A percentile compares a stretch with the other conserved stretches of the same genome.
Evolutionary conservation across 2,797 vertebrate species (phyloP).

Genomic region (Crocidura indochinensis): DNA sequence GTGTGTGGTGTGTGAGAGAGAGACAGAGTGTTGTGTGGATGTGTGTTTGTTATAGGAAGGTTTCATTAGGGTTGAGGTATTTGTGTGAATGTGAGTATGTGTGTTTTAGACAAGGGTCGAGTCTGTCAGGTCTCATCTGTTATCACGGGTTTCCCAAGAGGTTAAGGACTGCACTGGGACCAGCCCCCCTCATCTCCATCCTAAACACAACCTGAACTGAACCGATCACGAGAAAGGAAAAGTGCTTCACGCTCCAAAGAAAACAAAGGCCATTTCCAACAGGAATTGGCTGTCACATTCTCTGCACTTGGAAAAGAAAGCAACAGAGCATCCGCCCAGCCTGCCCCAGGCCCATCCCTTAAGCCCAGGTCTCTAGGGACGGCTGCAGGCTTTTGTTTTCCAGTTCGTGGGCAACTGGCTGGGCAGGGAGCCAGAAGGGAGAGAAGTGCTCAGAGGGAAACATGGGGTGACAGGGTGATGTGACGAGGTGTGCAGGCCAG

Average conservation of each 20-base stretch:
- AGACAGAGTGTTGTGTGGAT: too few species aligned
- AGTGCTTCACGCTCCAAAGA: constrained; percentile 84
- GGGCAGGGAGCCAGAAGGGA: constrained; percentile 77
- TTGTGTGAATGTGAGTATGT: too few species aligned
- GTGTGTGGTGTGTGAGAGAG: too few species aligned
- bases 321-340: constrained; percentile 81
- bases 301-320: constrained; percentile 81
- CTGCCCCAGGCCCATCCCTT: constrained; percentile 82
- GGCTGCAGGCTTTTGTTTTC: constrained; percentile 82
- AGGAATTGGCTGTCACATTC: constrained; percentile 86
- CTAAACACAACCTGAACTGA: constrained; percentile 77
- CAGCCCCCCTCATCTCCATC: constrained; percentile 58
- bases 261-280: constrained; percentile 86
- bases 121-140: not conserved
- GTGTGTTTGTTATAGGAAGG: too few species aligned
- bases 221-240: constrained; percentile 83
- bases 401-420: constrained; percentile 77
- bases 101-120: not conserved
- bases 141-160: constrained; percentile 41
- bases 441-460: constrained; percentile 61
- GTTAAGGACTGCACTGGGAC: constrained; percentile 53
- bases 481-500: not conserved
- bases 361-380: constrained; percentile 82
- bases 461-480: not conserved
- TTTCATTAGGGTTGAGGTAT: not conserved